Conservation (phyloP, 2,113 vertebrate genomes). For the Octodon degus region DNA sequence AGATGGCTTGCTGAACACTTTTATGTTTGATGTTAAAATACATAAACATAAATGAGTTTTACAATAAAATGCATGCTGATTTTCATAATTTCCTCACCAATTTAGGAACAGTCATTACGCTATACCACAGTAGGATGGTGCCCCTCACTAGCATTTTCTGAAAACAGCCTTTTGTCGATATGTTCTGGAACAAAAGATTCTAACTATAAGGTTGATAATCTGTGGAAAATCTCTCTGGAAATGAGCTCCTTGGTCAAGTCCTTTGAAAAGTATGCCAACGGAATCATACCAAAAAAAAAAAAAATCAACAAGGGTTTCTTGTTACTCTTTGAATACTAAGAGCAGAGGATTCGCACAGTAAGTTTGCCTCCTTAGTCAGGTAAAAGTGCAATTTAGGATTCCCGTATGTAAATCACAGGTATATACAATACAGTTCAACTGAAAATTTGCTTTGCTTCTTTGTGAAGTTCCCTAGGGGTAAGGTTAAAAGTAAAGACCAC, state of each 20-base stretch:
- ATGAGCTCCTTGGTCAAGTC: not conserved
- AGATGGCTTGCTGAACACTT: constrained; percentile 39
- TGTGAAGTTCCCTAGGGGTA: constrained; percentile 87
- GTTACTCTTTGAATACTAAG: not conserved
- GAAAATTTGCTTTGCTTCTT: constrained; percentile 88
- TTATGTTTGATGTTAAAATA: constrained; percentile 70
- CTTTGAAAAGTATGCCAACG: constrained; percentile 52
- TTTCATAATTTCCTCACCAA: constrained; percentile 25
- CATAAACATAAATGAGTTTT: constrained; percentile 17
- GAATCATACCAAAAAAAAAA: constrained; percentile 37
- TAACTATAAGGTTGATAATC: constrained; percentile 40
- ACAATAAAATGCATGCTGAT: not conserved
- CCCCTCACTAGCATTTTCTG: not conserved
- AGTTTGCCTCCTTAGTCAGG: constrained; percentile 47
- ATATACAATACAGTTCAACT: constrained; percentile 51
- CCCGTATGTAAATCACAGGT: constrained; percentile 49
- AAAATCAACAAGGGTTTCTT: constrained; percentile 71
- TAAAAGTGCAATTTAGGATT: not conserved
- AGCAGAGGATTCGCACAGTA: constrained; percentile 62
- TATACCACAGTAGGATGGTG: not conserved
- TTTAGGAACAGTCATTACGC: not conserved
- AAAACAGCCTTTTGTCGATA: constrained; percentile 4
- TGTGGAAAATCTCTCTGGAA: constrained; percentile 53
- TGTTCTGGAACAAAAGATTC: constrained; percentile 50
- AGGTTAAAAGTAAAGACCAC: constrained; percentile 71